phyloP scores from a whole-genome alignment of 2,797 vertebrate species.

The Sternotherus odoratus region DNA sequence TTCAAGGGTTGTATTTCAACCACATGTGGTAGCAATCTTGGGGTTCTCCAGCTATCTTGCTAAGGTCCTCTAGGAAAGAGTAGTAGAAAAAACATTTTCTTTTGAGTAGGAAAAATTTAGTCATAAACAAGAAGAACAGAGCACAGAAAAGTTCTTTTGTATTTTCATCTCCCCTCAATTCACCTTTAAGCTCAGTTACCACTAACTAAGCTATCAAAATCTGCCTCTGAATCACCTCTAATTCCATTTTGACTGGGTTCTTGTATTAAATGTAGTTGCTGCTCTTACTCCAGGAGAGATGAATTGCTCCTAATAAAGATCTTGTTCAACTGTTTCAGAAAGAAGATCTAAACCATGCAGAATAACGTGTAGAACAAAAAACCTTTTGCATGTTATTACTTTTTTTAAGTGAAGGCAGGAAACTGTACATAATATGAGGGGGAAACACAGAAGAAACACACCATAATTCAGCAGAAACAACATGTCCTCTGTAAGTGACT shows the following conservation, averaged over 20 bases:
- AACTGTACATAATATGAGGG: not conserved
- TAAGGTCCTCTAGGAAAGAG: not conserved
- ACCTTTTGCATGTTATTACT: not conserved
- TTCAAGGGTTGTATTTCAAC: constrained; percentile 21
- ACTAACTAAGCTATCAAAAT: constrained; percentile 25
- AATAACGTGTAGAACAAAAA: not conserved
- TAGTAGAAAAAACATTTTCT: not conserved
- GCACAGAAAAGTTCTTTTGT: rapidly evolving
- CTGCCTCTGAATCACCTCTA: constrained; percentile 27
- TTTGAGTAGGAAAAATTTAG: not conserved
- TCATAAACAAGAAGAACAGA: not conserved
- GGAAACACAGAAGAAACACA: not conserved
- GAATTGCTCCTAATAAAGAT: constrained; percentile 4
- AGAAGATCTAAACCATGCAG: not conserved
- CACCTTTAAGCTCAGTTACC: constrained; percentile 47
- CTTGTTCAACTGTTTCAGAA: constrained; percentile 17
- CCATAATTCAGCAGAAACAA: not conserved
- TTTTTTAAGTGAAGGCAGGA: not conserved
- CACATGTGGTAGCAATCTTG: not conserved
- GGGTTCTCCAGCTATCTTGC: constrained; percentile 17
- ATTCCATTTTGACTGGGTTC: constrained; percentile 33
- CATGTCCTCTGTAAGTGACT: not conserved
- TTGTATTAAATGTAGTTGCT: constrained; percentile 39
- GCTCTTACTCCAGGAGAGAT: not conserved
- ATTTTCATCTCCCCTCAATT: not conserved